Conservation (phyloP, 2,113 vertebrate species). For the Pteruthius melanotis region DNA sequence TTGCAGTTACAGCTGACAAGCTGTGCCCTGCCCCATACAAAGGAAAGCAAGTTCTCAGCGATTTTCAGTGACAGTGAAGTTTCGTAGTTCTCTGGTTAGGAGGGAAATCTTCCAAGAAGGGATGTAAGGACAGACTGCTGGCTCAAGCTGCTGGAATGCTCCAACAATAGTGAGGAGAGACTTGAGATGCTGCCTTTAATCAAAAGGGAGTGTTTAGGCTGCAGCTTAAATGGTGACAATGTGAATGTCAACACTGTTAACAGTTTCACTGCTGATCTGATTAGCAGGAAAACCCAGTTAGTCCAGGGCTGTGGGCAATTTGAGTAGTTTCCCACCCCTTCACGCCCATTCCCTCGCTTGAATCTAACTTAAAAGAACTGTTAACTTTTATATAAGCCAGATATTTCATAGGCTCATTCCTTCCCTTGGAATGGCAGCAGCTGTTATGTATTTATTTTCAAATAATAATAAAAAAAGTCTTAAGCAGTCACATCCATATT, state of each 20-base stretch:
- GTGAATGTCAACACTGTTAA: slow-evolving; percentile 43
- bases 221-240: slow-evolving; percentile 27
- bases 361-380: slow-evolving; percentile 47
- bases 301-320: slow-evolving; percentile 6
- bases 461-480: not conserved
- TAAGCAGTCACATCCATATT: slow-evolving; percentile 34
- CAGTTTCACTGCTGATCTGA: slow-evolving; percentile 49
- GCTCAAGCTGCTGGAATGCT: not conserved
- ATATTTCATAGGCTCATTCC: slow-evolving; percentile 26
- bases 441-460: slow-evolving; percentile 50
- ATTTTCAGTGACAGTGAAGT: not conserved
- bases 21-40: not conserved
- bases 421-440: slow-evolving; percentile 19
- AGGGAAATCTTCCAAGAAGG: slow-evolving; percentile 13
- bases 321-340: slow-evolving; percentile 39
- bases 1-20: not conserved
- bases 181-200: slow-evolving; percentile 46
- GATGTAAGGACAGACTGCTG: not conserved
- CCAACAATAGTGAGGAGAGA: slow-evolving; percentile 12
- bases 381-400: slow-evolving; percentile 39
- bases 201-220: slow-evolving; percentile 32
- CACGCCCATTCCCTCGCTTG: slow-evolving; percentile 43
- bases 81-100: not conserved
- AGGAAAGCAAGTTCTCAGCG: not conserved
- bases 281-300: slow-evolving; percentile 14